A percentile compares a stretch with the other conserved stretches of the same genome.
These are phyloP conservation scores for Phalangium opilio DNA, from an alignment of 2,888 invertebrate genomes.

Conservation along the genomic window DNA sequence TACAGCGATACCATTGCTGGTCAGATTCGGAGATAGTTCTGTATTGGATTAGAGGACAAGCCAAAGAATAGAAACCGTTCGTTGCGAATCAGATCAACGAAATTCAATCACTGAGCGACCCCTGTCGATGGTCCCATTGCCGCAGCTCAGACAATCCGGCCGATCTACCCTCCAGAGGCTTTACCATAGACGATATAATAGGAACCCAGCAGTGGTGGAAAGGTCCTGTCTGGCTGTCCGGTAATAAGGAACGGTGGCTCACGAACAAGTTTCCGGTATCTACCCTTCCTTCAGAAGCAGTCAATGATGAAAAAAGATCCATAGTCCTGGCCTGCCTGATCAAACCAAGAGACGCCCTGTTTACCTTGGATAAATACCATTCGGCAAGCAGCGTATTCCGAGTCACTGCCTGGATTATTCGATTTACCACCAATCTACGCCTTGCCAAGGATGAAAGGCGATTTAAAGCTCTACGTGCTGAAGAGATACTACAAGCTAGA, in stretches of 20 bases:
- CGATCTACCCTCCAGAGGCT: background rate
- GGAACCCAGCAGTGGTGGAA: background rate
- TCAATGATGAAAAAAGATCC: no score
- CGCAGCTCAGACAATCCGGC: background rate
- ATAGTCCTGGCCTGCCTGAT: no score
- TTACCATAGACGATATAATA: background rate
- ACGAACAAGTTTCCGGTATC: no score
- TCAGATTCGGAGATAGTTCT: background rate
- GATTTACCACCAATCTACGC: background rate
- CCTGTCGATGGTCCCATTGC: background rate
- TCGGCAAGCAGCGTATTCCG: background rate
- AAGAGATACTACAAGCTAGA: background rate
- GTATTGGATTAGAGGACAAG: background rate
- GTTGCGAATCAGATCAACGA: slow-evolving; percentile 1
- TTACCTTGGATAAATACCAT: no score
- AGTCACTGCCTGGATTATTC: no score
- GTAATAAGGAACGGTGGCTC: no score
- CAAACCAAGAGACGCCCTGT: no score
- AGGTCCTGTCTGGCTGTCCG: background rate
- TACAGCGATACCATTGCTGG: background rate
- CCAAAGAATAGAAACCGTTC: background rate
- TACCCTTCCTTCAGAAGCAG: no score
- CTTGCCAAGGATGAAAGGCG: background rate
- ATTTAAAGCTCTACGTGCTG: background rate
- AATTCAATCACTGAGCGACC: background rate